Evolutionary conservation across 2,888 invertebrate species (phyloP).

Genomic region (Agriotes lineatus): DNA sequence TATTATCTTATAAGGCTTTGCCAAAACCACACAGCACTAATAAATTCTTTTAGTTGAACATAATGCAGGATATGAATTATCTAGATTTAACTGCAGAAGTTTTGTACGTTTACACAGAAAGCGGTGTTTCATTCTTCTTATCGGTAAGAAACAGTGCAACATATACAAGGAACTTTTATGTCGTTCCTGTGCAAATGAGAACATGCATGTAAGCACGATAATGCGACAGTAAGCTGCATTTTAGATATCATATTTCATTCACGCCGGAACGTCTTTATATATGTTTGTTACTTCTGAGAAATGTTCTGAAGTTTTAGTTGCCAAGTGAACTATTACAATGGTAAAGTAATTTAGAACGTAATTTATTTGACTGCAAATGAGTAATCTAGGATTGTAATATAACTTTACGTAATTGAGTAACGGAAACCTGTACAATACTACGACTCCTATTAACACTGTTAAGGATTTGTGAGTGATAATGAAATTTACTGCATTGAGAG

Average conservation of each 20-base stretch:
- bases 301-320: neutral
- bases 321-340: neutral
- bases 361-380: too few species aligned
- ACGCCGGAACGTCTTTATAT: neutral
- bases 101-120: neutral
- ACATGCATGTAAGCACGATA: slow-evolving; percentile 8
- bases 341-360: too few species aligned
- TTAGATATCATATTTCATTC: neutral
- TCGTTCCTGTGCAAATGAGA: slow-evolving; percentile 1
- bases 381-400: too few species aligned
- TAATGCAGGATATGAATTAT: too few species aligned
- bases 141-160: neutral
- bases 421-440: too few species aligned
- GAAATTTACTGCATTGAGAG: too few species aligned
- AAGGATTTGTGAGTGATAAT: too few species aligned
- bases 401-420: too few species aligned
- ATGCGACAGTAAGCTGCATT: slow-evolving; percentile 7
- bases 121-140: slow-evolving; percentile 5
- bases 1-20: too few species aligned
- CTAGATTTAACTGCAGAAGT: neutral
- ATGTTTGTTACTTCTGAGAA: neutral
- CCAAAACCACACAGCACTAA: too few species aligned
- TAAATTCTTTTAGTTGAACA: too few species aligned
- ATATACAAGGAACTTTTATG: neutral
- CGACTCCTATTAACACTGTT: too few species aligned